Evolutionary conservation across 2,888 invertebrate genomes (phyloP).

Genomic region (Eucriotettix oculatus): DNA sequence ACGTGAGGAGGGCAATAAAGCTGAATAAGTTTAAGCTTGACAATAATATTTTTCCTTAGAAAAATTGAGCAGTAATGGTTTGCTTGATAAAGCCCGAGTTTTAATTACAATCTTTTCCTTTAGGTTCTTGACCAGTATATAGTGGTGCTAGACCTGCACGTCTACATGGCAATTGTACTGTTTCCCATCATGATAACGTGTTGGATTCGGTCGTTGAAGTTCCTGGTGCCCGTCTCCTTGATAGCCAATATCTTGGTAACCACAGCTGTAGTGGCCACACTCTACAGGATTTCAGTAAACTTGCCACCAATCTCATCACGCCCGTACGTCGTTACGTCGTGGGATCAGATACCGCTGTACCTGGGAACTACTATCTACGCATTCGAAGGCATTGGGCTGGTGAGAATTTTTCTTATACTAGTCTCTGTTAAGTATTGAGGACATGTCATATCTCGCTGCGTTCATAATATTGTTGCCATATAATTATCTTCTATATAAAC

Average conservation of each 20-base stretch:
- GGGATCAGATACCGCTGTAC: slow-evolving; percentile 57
- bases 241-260: slow-evolving; percentile 63
- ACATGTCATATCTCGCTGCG: too few relatives aligned
- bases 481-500: too few relatives aligned
- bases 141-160: slow-evolving; percentile 36
- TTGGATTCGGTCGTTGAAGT: slow-evolving; percentile 60
- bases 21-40: too few relatives aligned
- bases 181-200: slow-evolving; percentile 55
- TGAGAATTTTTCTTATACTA: slow-evolving; percentile 24
- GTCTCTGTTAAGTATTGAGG: too few relatives aligned
- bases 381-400: slow-evolving; percentile 89
- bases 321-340: slow-evolving; percentile 33
- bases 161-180: slow-evolving; percentile 57
- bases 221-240: slow-evolving; percentile 59
- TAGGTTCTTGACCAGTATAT: too few relatives aligned
- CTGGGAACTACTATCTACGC: slow-evolving; percentile 94
- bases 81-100: too few relatives aligned
- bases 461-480: too few relatives aligned
- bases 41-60: too few relatives aligned
- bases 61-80: too few relatives aligned
- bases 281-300: slow-evolving; percentile 57
- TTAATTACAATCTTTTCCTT: too few relatives aligned
- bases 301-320: slow-evolving; percentile 46
- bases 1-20: too few relatives aligned
- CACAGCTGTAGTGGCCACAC: slow-evolving; percentile 53